phyloP scores from a whole-genome alignment of 2,113 vertebrate species.

The Thomomys bottae region DNA sequence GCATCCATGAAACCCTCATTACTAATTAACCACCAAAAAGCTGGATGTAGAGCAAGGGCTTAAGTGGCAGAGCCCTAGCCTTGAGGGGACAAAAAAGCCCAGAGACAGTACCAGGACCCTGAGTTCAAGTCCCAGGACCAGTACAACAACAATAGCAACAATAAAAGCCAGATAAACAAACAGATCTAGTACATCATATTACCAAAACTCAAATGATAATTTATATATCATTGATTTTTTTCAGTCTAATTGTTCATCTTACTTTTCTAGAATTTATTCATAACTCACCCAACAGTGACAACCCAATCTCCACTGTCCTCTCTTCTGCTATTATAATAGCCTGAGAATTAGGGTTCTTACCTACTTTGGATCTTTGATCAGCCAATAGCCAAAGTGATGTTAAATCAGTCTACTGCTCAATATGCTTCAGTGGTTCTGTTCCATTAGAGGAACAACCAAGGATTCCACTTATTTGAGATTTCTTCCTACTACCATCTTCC shows the following conservation, averaged over 20 bases:
- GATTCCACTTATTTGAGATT: neutral
- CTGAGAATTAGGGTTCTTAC: neutral
- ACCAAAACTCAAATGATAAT: neutral
- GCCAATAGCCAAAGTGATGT: neutral
- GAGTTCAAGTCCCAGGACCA: no score
- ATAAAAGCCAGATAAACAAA: no score
- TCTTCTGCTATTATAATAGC: neutral
- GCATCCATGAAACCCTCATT: no score
- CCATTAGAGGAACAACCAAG: neutral
- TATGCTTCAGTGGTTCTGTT: neutral
- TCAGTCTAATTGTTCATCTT: neutral
- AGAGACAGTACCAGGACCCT: no score
- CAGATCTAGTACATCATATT: neutral
- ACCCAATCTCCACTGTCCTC: neutral
- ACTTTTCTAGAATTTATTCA: neutral
- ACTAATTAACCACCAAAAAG: no score
- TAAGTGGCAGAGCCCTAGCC: no score
- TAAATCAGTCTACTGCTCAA: neutral
- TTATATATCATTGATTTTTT: neutral
- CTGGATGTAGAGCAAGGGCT: no score
- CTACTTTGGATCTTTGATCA: neutral
- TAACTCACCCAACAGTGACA: neutral
- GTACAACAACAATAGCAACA: no score
- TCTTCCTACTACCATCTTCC: neutral
- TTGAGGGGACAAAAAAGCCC: no score